Evolutionary conservation across 2,113 vertebrate genomes (phyloP).

Genomic region (Bostrychus sinensis): DNA sequence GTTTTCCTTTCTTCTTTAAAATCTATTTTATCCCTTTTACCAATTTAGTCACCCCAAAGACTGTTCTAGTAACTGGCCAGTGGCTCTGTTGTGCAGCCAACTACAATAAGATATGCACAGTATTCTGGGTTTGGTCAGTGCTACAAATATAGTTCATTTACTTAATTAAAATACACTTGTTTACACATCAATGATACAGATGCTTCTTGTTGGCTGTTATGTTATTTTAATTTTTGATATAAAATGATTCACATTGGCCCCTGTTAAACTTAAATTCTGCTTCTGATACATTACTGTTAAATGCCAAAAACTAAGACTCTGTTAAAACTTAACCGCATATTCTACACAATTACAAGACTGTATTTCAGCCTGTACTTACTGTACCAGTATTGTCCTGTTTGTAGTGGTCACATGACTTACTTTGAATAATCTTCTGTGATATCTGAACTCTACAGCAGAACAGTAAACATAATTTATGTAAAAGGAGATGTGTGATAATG

Average conservation of each 20-base stretch:
- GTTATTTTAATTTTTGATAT: no score
- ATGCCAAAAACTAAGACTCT: no score
- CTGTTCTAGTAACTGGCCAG: not conserved
- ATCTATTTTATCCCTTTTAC: slow-evolving; percentile 15
- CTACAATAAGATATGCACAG: not conserved
- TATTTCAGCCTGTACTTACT: no score
- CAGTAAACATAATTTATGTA: slow-evolving; percentile 20
- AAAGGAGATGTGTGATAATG: slow-evolving; percentile 40
- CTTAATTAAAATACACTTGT: not conserved
- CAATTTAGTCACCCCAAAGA: slow-evolving; percentile 17
- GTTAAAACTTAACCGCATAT: no score
- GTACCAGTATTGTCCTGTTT: not conserved
- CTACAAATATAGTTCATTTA: no score
- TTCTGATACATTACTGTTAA: no score
- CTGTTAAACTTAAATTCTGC: no score
- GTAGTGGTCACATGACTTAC: not conserved
- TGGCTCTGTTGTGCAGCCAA: not conserved
- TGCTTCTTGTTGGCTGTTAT: no score
- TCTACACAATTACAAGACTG: no score
- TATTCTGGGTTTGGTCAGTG: not conserved
- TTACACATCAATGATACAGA: no score
- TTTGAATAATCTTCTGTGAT: slow-evolving; percentile 26
- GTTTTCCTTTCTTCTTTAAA: slow-evolving; percentile 6
- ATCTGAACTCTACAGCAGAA: slow-evolving; percentile 18
- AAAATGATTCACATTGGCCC: no score